phyloP scores from a whole-genome alignment of 2,888 invertebrate species.

The Cantharis rufa region DNA sequence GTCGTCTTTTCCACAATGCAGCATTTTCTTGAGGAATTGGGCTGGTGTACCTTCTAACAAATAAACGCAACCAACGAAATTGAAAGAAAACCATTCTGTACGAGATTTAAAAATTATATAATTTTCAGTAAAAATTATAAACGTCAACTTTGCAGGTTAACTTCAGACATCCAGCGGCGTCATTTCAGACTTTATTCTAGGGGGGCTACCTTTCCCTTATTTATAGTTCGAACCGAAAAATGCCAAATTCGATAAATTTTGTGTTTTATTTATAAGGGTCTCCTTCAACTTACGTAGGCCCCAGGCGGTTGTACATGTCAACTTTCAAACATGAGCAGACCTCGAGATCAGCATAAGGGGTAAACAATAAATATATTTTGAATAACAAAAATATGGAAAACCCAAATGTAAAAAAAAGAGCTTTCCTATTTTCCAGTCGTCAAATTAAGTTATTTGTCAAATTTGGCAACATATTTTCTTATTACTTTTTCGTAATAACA shows the following conservation, averaged over 20 bases:
- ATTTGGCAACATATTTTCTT: background rate
- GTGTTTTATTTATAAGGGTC: no score
- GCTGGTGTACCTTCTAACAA: slow-evolving; percentile 57
- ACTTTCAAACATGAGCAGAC: no score
- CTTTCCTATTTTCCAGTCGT: background rate
- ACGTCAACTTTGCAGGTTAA: background rate
- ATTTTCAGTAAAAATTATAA: background rate
- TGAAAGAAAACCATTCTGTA: slow-evolving; percentile 53
- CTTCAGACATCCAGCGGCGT: background rate
- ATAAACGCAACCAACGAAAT: slow-evolving; percentile 58
- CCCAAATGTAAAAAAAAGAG: no score
- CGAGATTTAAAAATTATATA: background rate
- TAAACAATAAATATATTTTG: no score
- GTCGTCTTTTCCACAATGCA: slow-evolving; percentile 62
- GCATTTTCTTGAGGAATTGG: slow-evolving; percentile 61
- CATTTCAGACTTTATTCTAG: no score
- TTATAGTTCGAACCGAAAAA: no score
- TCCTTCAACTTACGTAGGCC: no score
- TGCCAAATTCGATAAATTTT: no score
- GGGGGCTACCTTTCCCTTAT: no score
- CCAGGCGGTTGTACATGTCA: no score
- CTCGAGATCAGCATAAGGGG: no score
- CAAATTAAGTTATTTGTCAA: background rate
- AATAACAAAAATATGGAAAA: no score
- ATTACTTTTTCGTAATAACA: background rate